These are phyloP conservation scores for Drosophila kanekoi DNA, from an alignment of 2,888 invertebrate genomes.

Conservation along the genomic window DNA sequence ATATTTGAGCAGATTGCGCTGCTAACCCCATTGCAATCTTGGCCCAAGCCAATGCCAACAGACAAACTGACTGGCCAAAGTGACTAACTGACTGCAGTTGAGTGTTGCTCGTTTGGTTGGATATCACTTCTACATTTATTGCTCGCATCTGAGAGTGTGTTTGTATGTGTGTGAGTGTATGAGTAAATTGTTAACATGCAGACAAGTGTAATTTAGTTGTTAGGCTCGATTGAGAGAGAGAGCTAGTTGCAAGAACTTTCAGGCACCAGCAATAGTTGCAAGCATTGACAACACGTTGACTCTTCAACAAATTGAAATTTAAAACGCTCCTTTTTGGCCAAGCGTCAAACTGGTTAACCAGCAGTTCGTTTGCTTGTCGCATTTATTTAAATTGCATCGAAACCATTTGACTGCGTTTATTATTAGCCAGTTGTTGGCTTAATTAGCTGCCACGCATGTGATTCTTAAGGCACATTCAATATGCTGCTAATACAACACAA, in stretches of 20 bases:
- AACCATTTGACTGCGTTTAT: slow-evolving; percentile 64
- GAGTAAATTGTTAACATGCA: slow-evolving; percentile 78
- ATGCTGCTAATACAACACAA: slow-evolving; percentile 29
- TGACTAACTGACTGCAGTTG: slow-evolving; percentile 56
- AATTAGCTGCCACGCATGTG: slow-evolving; percentile 60
- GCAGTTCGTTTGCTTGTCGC: slow-evolving; percentile 65
- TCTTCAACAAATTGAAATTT: slow-evolving; percentile 80
- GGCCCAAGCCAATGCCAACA: slow-evolving; percentile 55
- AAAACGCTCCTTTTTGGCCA: slow-evolving; percentile 73
- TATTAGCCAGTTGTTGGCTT: slow-evolving; percentile 75
- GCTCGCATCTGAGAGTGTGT: slow-evolving; percentile 43
- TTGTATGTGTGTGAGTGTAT: slow-evolving; percentile 32
- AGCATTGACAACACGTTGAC: slow-evolving; percentile 75
- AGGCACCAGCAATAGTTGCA: slow-evolving; percentile 22
- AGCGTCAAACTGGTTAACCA: slow-evolving; percentile 66
- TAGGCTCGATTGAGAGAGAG: slow-evolving; percentile 37
- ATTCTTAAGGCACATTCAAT: slow-evolving; percentile 18
- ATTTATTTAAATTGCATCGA: slow-evolving; percentile 79
- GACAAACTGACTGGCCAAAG: slow-evolving; percentile 57
- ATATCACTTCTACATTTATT: slow-evolving; percentile 71
- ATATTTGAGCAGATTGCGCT: slow-evolving; percentile 81
- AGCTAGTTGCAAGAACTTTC: slow-evolving; percentile 54
- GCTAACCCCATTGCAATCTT: slow-evolving; percentile 78
- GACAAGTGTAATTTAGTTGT: slow-evolving; percentile 82
- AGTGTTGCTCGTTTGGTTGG: slow-evolving; percentile 60